Base-by-base conservation (phyloP, 2,888 invertebrate genomes). In the Eupithecia vulgata region DNA sequence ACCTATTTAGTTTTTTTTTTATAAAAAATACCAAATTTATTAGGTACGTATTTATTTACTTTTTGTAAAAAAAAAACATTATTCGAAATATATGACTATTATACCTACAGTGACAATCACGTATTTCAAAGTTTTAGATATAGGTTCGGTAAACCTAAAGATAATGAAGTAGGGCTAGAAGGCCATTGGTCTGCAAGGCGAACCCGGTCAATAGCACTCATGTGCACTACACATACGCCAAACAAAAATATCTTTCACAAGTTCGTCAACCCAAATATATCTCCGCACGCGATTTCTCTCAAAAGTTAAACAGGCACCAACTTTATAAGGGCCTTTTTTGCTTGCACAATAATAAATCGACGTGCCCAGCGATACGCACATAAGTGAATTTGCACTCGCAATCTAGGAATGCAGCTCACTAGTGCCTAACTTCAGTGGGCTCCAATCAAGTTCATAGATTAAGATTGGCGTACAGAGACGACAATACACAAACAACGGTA, bases 361-460 rank as follows among this genome's bases (percentile, higher is more conserved):
- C 81, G 85, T 87, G 85, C 85, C 86, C 87, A 79, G 84, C 80
- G 77, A 81, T 83, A 79, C 78, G 76, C 83, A 90, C 88, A 87
- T 88, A 84, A 81, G 90, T 83, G 86, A 80, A 82, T 83, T 89
- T 91, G 90, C 86, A 89, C 81, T 81, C 88, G 86, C 91, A 87
- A 84, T 82, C 86, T 88, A 87, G 90, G 90, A 92, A 90, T 93
- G 93, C 91, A 90, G 80, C 83, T 81, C 81, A 85, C 83, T 81
- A 81, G 89, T 80, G 35, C 80, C 85, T 75, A 87, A 88, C 90
- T 92, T 94, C 94, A 84, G 81, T 70, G 71, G 81, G 83, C 79
- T 88, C 82, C 90, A 91, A 92, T 91, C 93, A 93, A 94, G 93
- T 93, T 94, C 94, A 94, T 92, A 93, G 93, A 94, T 92, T 92